Base-by-base conservation (phyloP, 2,113 vertebrate genomes). In the Hylia prasina region DNA sequence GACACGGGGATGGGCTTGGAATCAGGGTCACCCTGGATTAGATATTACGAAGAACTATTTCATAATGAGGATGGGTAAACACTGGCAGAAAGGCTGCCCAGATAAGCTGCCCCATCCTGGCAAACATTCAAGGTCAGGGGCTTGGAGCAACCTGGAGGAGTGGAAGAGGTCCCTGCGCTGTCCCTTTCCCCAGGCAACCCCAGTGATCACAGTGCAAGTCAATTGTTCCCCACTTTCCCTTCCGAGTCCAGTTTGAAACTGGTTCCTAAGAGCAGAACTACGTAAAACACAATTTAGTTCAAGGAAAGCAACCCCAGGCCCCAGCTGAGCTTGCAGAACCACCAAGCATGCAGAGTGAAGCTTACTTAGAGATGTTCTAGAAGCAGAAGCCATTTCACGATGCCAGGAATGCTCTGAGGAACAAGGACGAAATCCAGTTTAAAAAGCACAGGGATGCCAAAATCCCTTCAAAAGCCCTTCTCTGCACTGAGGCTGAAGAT, bases 231-330 rank as follows among this genome's bases (percentile, higher is more conserved):
- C 45, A 7, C 15, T 11, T 13, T 61, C 63, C 24, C 68, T 56
- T 70, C 60, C 4, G 9, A 39, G 15, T 22, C 42, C 63, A 69
- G 28, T 75, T 79, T 24, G 19, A 24, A 69, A 61, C 15, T 7
- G 40, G 2, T 5, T 23, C 28, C 27, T 10, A 47, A 16, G 10
- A 57, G 7, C 45, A 82, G 64, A 92, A 60, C 10, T 1, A 39
- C 2, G 2, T 23, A 39, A 22, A 53, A 37, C 0, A 1, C 10
- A 13, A 1, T 2, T 24, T 1, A 3, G 3, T 1, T 4, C 13
- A 20, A 8, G 57, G 10, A 30, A 44, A 48, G 2, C 0, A 24
- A 17, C 37, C 35, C 6, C 0, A 56, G 19, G 71, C 1, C 40
- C 33, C 91, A 23, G 4, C 4, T 11, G 14, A 58, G 27, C 33